Evolutionary conservation across 53 echinoderm and acorn worm genomes (phyloP), one percentile per base, ranked within the genome.

Genomic region (Henricia sp.): DNA sequence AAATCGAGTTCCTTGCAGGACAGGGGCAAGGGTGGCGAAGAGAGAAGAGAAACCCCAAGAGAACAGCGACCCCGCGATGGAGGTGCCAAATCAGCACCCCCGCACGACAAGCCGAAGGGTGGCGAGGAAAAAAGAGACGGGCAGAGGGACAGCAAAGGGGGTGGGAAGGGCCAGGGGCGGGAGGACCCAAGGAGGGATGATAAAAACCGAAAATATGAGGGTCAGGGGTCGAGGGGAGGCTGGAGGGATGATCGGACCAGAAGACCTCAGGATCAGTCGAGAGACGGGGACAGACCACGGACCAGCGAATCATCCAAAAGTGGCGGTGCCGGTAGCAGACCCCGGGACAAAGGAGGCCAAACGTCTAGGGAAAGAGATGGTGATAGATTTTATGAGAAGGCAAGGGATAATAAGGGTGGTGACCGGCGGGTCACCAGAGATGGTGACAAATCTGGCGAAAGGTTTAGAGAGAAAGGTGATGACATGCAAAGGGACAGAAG

Each of bases 181-280:
- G 44, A 70, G 6, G 67, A 72, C 59, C 71, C 35, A 43, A 29
- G 72, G 34, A 24, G 59, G 13, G 30, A 60, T 11, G 67, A 67
- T 6, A 60, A 41, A 16, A 33, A 10, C 11, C 19, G 76, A 37
- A 66, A 37, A 50, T 50, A 67, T 10, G 50, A 35, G 14, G 48
- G 23, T 14, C 62, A 50, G 2, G 58, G 71, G 0, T 24, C 53
- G 6, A 54, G 56, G 19, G 84, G 54, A 5, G 41, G 65, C 46
- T 46, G 26, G 46, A 87, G 1, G 77, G 57, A 40, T 55, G 80
- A 12, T 70, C 58, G 55, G 82, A 88, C 14, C 56, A 78, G 13
- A n/a, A 32, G 66, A 52, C 44, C 50, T 12, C 40, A 70, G 24
- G 69, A 87, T 42, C 34, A 46, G 33, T 44, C 34, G 19, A 14